These are phyloP conservation scores for Megalurothrips usitatus DNA, from an alignment of 2,888 invertebrate species.

Conservation along the genomic window DNA sequence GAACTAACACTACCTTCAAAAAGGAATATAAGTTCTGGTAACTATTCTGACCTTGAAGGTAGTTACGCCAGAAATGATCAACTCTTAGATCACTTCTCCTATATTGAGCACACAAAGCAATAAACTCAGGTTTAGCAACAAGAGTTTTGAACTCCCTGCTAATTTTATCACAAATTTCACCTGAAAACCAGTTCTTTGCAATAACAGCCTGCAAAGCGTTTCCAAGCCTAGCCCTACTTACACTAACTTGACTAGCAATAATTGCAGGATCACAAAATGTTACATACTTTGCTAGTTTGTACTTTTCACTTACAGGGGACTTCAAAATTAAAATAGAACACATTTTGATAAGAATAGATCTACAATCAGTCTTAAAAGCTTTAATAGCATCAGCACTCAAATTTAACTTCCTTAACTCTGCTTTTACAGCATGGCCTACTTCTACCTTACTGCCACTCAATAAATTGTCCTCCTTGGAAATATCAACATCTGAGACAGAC, in stretches of 20 bases:
- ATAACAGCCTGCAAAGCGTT: not conserved
- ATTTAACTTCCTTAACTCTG: not conserved
- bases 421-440: not conserved
- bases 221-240: not conserved
- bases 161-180: not conserved
- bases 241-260: not conserved
- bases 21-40: not conserved
- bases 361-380: not conserved
- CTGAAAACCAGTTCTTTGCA: not conserved
- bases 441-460: not conserved
- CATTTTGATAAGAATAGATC: not conserved
- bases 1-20: constrained; percentile 35
- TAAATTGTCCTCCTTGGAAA: not conserved
- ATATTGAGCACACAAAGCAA: not conserved
- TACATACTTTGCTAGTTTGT: not conserved
- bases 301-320: not conserved
- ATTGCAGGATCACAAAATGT: not conserved
- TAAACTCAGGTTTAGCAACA: not conserved
- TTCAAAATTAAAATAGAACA: not conserved
- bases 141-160: not conserved
- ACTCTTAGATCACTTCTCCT: not conserved
- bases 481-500: not conserved
- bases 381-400: not conserved
- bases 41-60: not conserved
- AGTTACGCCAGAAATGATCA: not conserved